A percentile compares a stretch with the other conserved stretches of the same genome.
These are phyloP conservation scores for Telmatochromis brichardi DNA, from an alignment of 2,113 vertebrate genomes.

Conservation along the genomic window DNA sequence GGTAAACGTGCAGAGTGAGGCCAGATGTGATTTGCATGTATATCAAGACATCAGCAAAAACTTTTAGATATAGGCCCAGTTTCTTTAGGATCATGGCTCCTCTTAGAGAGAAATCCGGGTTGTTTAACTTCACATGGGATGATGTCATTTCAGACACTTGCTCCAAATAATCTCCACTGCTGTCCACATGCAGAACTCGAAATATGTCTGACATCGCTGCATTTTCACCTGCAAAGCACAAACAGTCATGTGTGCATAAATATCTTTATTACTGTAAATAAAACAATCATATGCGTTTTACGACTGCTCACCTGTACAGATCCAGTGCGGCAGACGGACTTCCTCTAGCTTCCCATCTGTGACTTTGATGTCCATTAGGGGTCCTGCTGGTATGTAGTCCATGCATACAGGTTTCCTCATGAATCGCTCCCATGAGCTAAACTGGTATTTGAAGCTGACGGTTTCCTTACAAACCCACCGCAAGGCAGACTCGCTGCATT, in stretches of 20 bases:
- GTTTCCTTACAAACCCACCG: constrained; percentile 5
- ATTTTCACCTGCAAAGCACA: background rate
- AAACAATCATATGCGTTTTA: background rate
- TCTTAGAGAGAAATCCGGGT: rapidly evolving
- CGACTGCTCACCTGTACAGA: background rate
- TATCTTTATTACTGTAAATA: background rate
- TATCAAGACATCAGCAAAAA: background rate
- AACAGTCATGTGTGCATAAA: background rate
- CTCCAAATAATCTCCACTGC: constrained; percentile 6
- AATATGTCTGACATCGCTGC: background rate
- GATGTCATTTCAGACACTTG: background rate
- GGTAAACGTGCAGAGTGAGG: background rate
- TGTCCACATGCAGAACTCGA: constrained; percentile 1
- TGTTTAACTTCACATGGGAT: background rate
- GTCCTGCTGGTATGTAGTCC: constrained; percentile 6
- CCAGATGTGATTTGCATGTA: background rate
- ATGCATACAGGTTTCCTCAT: background rate
- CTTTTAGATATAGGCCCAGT: background rate
- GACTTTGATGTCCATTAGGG: constrained; percentile 11
- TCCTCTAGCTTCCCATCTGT: background rate
- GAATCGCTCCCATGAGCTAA: background rate
- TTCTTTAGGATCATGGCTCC: background rate
- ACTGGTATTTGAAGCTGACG: background rate
- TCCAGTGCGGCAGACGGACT: constrained; percentile 22
- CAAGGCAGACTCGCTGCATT: constrained; percentile 15